Conservation (phyloP, 2,888 invertebrate genomes). For the Lasioglossum zephyrum region DNA sequence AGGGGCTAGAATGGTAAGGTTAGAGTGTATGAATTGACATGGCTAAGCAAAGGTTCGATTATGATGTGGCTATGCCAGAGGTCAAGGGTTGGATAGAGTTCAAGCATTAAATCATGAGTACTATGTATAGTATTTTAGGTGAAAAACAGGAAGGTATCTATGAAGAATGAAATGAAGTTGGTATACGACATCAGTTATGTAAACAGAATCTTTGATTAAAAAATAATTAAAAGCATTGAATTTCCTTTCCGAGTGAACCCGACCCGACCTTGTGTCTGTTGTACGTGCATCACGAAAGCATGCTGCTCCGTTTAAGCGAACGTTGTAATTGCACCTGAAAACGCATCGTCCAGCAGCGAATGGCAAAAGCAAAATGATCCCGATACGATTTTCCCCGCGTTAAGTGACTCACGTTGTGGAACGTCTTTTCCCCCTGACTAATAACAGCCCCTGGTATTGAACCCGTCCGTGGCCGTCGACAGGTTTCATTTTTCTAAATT, state of each 20-base stretch:
- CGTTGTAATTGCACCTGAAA: not conserved
- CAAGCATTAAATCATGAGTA: too few relatives aligned
- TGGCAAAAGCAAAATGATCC: not conserved
- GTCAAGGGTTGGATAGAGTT: too few relatives aligned
- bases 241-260: not conserved
- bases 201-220: not conserved
- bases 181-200: not conserved
- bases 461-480: constrained; percentile 1
- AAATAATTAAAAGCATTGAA: too few relatives aligned
- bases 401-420: constrained; percentile 3
- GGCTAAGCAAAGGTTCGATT: too few relatives aligned
- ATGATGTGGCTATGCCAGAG: too few relatives aligned
- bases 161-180: too few relatives aligned
- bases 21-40: too few relatives aligned
- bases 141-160: too few relatives aligned
- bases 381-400: not conserved
- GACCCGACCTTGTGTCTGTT: not conserved
- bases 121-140: too few relatives aligned
- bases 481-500: constrained; percentile 18
- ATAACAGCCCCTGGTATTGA: not conserved
- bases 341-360: not conserved
- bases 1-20: too few relatives aligned
- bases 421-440: not conserved
- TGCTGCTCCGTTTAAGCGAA: not conserved
- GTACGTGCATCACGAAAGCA: not conserved